Base-by-base conservation (phyloP, 2,797 vertebrate genomes). In the Lepus townsendii region DNA sequence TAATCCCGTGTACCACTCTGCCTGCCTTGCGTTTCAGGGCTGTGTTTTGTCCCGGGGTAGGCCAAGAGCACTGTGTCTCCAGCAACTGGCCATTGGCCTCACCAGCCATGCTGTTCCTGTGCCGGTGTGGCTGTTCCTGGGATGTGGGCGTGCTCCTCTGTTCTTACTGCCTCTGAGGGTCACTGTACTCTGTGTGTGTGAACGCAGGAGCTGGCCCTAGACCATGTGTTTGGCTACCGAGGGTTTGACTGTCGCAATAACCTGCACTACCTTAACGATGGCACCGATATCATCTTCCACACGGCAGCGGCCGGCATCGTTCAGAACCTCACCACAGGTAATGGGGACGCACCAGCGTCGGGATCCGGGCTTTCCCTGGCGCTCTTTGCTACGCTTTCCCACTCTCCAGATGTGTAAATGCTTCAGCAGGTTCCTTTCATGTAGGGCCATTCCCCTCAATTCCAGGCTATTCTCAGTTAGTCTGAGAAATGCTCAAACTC, bases 171-270 rank as follows among this genome's bases (percentile, higher is more conserved):
- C 83, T 24, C 88, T 95, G 3, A 95, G 88, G 22, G 42, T 63
- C 1, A 1, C 65, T 57, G 9, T 72, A 54, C 12, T 30, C 5
- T 17, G 7, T 71, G 19, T 93, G 69, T 78, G 88, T 72, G 57
- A 19, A 35, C 94, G 8, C 30, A 99, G 99, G 99, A 99, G 95
- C 98, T 99, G 97, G 98, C 98, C 82, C 96, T 99, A 95, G 99
- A 99, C 50, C 99, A 99, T 0, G 99, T 99, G n/a, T 99, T 99
- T 73, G 99, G 99, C 38, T 99, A 99, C 98, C 97, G 99, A 97
- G 99, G 99, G 52, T 99, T 99, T 30, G 99, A 99, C 97, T 99
- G 99, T 95, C 99, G 99, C 62, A 99, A 99, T 98, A 99, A 99
- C 98, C 99, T 99, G 90, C 99, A 99, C 96, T 99, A 99, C 99